A percentile compares a stretch with the other conserved stretches of the same genome.
Conservation (phyloP, 1,140 invertebrate species). For the Conopomorpha cramerella region DNA sequence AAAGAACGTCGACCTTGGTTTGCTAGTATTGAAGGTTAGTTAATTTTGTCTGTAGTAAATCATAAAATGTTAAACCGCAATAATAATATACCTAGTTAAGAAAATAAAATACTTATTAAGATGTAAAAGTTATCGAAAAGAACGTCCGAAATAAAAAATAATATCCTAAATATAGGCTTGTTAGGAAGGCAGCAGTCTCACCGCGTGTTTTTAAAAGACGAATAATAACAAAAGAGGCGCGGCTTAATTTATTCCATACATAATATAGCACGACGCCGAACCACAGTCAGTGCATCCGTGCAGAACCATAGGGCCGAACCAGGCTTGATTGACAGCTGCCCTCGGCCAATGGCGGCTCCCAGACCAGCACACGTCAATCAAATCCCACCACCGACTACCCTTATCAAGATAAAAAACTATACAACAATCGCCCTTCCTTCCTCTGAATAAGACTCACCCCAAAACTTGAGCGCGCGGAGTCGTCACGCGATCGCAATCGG, state of each 20-base stretch:
- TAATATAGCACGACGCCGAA: background rate
- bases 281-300: constrained; percentile 14
- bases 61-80: background rate
- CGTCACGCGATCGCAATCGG: constrained; percentile 51
- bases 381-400: constrained; percentile 27
- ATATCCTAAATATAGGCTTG: background rate
- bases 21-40: too few species aligned
- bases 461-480: constrained; percentile 22
- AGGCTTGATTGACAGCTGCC: constrained; percentile 65
- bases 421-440: constrained; percentile 21
- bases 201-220: too few species aligned
- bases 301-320: constrained; percentile 25
- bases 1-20: background rate
- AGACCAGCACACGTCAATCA: constrained; percentile 68
- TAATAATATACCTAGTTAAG: too few species aligned
- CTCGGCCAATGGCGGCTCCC: constrained; percentile 66
- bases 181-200: too few species aligned
- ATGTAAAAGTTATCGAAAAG: background rate
- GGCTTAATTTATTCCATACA: background rate
- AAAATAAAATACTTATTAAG: too few species aligned
- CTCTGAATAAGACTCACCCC: constrained; percentile 12
- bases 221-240: background rate
- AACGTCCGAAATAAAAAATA: background rate
- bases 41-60: too few species aligned
- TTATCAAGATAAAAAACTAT: constrained; percentile 6